A percentile compares a stretch with the other conserved stretches of the same genome.
Conservation (phyloP, 2,797 vertebrate genomes). For the Anniella stebbinsi region DNA sequence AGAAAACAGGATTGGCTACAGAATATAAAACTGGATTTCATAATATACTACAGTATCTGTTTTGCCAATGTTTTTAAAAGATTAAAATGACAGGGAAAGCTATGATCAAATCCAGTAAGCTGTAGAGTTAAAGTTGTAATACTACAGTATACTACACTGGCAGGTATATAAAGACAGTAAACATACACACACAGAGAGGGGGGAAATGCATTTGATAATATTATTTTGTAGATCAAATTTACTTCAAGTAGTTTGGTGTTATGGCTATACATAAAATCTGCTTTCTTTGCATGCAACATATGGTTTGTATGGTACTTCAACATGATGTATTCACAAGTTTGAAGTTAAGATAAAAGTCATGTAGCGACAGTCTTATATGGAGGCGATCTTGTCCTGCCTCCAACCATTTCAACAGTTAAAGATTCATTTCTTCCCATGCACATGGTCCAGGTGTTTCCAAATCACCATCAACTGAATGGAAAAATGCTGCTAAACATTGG, state of each 20-base stretch:
- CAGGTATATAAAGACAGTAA: conserved; percentile 35
- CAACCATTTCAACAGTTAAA: background rate
- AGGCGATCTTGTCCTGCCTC: background rate
- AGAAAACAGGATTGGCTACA: conserved; percentile 62
- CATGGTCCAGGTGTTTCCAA: conserved; percentile 21
- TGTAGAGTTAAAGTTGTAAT: conserved; percentile 69
- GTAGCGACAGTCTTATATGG: background rate
- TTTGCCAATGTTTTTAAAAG: conserved; percentile 71
- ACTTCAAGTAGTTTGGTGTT: conserved; percentile 42
- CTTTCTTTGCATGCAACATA: conserved; percentile 39
- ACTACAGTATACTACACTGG: conserved; percentile 45
- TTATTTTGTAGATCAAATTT: conserved; percentile 42
- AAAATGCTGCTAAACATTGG: background rate
- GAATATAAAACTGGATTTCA: conserved; percentile 54
- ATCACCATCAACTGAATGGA: conserved; percentile 46
- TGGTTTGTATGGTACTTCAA: background rate
- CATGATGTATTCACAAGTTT: conserved; percentile 7
- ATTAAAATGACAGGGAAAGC: conserved; percentile 72
- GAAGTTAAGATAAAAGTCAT: conserved; percentile 1
- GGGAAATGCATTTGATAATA: conserved; percentile 38
- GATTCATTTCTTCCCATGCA: background rate
- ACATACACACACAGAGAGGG: background rate
- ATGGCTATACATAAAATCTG: conserved; percentile 46
- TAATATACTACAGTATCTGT: conserved; percentile 69
- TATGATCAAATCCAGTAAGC: conserved; percentile 71